Evolutionary conservation across 2,797 vertebrate genomes (phyloP), one percentile per base, ranked within the genome.

Genomic region (Molossus molossus): DNA sequence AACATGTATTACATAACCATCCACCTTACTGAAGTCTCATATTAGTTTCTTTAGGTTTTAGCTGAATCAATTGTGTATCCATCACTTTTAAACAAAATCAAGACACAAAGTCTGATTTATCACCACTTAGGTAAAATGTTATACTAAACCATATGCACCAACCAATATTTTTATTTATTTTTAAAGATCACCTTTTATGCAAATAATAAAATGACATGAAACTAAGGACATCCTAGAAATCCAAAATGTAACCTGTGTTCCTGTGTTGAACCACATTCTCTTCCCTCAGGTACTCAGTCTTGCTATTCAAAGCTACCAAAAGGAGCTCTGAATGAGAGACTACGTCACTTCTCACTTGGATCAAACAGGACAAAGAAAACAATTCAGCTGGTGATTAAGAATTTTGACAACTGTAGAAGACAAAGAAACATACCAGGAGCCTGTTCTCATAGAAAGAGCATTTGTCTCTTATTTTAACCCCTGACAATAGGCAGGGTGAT

Each of bases 21-120:
- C 0, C 10, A 93, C 4, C 12, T 84, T 64, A 67, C 11, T 72
- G 48, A 94, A 90, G 60, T 81, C 2, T 83, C 25, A 25, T 64
- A 73, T 73, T 87, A 80, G 69, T 65, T 79, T 37, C 27, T 77
- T 76, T 83, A 60, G 23, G 27, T 80, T 96, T 97, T 76, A 90
- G 27, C 45, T 88, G n/a, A 91, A 53, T 91, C 13, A 69, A 45
- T 40, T 77, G 21, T 89, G 1, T 73, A 75, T n/a, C 55, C 13
- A 25, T 55, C 50, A 64, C 13, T 96, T 82, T 62, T 75, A 69
- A 96, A 50, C 17, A 85, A 96, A 77, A 90, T 92, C 33, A 94
- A 76, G 37, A 65, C 5, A 65, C 7, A 29, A 3, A 18, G 27
- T 82, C 50, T 87, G 4, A 84, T 64, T 72, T 89, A 80, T 75